phyloP scores from a whole-genome alignment of 2,113 vertebrate species.

The Danionella cerebrum region DNA sequence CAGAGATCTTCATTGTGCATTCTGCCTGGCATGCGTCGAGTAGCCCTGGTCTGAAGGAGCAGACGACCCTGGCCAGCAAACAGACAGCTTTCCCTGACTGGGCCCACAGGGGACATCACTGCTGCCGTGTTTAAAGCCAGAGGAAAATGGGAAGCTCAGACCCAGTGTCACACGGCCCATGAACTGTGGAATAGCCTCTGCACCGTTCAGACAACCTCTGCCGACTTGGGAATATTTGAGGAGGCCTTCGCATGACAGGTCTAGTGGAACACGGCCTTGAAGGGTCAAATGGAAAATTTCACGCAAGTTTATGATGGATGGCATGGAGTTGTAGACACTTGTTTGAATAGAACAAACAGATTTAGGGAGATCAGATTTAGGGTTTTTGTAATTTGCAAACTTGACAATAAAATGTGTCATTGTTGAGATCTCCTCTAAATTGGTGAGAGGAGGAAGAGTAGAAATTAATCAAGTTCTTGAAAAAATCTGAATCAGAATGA shows the following conservation, averaged over 20 bases:
- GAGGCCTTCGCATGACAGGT: conserved; percentile 17
- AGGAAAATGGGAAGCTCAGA: conserved; percentile 32
- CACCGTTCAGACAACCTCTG: conserved; percentile 27
- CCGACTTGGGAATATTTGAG: conserved; percentile 20
- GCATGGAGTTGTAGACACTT: neutral
- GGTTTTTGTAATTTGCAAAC: too few species aligned
- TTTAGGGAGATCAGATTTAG: too few species aligned
- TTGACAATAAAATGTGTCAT: too few species aligned
- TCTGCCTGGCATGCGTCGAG: conserved; percentile 8
- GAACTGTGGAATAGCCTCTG: conserved; percentile 30
- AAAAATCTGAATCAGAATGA: too few species aligned
- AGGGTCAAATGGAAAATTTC: neutral
- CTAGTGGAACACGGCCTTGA: neutral
- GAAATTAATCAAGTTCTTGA: too few species aligned
- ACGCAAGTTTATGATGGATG: neutral
- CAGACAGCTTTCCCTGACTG: conserved; percentile 32
- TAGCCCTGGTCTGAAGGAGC: conserved; percentile 9
- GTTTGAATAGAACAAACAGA: too few species aligned
- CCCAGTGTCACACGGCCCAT: conserved; percentile 33
- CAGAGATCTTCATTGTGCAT: conserved; percentile 17
- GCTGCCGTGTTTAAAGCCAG: conserved; percentile 34
- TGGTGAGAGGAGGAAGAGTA: too few species aligned
- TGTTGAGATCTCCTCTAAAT: too few species aligned
- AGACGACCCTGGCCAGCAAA: conserved; percentile 10
- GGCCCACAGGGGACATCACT: conserved; percentile 27